A percentile compares a stretch with the other conserved stretches of the same genome.
Conservation (phyloP, 2,797 vertebrate genomes). For the Fundulus diaphanus region DNA sequence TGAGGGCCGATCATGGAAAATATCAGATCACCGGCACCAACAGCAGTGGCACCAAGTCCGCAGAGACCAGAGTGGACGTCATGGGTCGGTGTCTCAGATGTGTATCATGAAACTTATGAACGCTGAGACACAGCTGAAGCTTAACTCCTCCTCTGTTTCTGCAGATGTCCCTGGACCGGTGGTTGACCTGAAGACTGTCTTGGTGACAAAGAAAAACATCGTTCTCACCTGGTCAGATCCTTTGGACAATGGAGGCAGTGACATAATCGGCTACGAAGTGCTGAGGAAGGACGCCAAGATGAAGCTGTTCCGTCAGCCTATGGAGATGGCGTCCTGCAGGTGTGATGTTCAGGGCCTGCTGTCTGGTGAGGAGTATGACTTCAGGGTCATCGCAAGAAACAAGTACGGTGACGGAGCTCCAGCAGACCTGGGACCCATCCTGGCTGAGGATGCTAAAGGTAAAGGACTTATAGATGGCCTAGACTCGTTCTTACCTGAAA, state of each 20-base stretch:
- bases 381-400: slow-evolving; percentile 95
- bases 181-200: slow-evolving; percentile 92
- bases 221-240: slow-evolving; percentile 96
- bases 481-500: neutral
- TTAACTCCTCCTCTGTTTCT: slow-evolving; percentile 10
- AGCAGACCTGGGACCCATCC: slow-evolving; percentile 92
- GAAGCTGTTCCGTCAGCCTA: slow-evolving; percentile 95
- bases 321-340: slow-evolving; percentile 94
- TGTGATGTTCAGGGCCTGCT: slow-evolving; percentile 93
- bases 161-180: slow-evolving; percentile 96
- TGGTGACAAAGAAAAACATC: slow-evolving; percentile 95
- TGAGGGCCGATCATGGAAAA: slow-evolving; percentile 91
- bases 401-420: slow-evolving; percentile 93
- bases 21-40: slow-evolving; percentile 94
- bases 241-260: slow-evolving; percentile 94
- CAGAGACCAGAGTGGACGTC: slow-evolving; percentile 90
- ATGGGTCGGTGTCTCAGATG: slow-evolving; percentile 86
- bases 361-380: slow-evolving; percentile 93
- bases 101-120: neutral
- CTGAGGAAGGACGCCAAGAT: slow-evolving; percentile 95
- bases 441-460: slow-evolving; percentile 96
- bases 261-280: slow-evolving; percentile 93
- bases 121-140: neutral
- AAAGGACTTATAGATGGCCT: slow-evolving; percentile 16
- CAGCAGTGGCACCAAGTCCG: slow-evolving; percentile 90